A percentile compares a stretch with the other conserved stretches of the same genome.
Evolutionary conservation across 2,113 vertebrate species (phyloP).

Genomic region (Trachemys scripta): DNA sequence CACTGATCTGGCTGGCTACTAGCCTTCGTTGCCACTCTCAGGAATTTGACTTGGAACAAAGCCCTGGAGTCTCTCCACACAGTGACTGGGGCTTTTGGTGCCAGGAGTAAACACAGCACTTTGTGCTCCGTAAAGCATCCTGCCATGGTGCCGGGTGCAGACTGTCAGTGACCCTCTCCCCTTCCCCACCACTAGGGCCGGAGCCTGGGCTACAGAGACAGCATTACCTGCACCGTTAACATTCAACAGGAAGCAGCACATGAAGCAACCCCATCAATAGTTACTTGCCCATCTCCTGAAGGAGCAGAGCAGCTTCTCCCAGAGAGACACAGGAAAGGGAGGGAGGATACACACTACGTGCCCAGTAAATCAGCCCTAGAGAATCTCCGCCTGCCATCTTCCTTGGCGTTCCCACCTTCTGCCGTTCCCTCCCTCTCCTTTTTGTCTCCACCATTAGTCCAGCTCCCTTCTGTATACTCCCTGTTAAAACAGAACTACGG

Average conservation of each 20-base stretch:
- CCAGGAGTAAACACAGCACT: not conserved
- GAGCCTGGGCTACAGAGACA: not conserved
- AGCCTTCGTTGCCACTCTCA: not conserved
- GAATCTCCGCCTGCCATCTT: not conserved
- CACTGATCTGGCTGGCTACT: no score
- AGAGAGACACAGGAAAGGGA: rapidly evolving
- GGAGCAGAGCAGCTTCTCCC: conserved; percentile 9
- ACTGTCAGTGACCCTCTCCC: not conserved
- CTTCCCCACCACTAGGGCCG: not conserved
- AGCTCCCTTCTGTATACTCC: rapidly evolving
- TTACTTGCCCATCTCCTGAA: not conserved
- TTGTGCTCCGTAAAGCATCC: not conserved
- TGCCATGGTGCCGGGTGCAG: not conserved
- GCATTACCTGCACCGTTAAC: not conserved
- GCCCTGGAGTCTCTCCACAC: not conserved
- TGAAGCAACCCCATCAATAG: not conserved
- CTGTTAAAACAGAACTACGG: not conserved
- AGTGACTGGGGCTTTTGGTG: not conserved
- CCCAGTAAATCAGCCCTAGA: no score
- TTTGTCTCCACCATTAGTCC: rapidly evolving
- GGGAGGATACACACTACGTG: not conserved
- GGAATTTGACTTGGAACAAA: not conserved
- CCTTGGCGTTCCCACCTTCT: rapidly evolving
- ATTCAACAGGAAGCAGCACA: not conserved
- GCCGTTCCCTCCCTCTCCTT: not conserved